Base-by-base conservation (phyloP, 2,888 invertebrate species). In the Synanthedon formicaeformis region DNA sequence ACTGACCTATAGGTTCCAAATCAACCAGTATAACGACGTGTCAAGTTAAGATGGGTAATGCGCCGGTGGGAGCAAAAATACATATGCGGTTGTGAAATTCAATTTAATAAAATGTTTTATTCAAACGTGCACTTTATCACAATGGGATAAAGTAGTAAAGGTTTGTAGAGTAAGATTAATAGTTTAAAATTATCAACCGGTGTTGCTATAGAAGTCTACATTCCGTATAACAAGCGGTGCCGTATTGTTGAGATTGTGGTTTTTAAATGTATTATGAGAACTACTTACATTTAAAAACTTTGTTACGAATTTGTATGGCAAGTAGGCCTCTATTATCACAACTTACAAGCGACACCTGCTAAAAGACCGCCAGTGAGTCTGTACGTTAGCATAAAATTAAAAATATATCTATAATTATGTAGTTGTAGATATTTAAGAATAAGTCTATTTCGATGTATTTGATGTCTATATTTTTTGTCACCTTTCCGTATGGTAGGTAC, bases 151-250 rank as follows among this genome's bases (percentile, higher is more conserved):
- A 16, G 49, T 12, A 13, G 45, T 45, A 45, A 45, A 45, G 14
- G 5, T 12, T 45, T n/a, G 49, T 18, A 10, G 49, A 11, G 3
- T 14, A 16, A 18, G 12, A 12, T 11, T 6, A 45, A 45, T 45
- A 1, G 48, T 14, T 49, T 49, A 23, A 12, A 49, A 23, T 16
- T 50, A 51, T 13, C 8, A 12, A 45, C 50, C 8, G 49, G 52
- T 54, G 54, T 53, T 54, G 50, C 51, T 52, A 54, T 52, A 73
- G 72, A 75, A 75, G 78, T 78, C 78, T 78, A 80, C 79, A 82
- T 81, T 82, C 81, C 77, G 70, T 58, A 74, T 56, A 55, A 55
- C 55, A 58, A 57, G 68, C 67, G 61, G 68, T 67, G 66, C 62
- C 61, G 65, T 76, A 78, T 75, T 74, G 75, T 72, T 71, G 69